A percentile compares a stretch with the other conserved stretches of the same genome.
Conservation (phyloP, 2,113 vertebrate species). For the Solea solea region DNA sequence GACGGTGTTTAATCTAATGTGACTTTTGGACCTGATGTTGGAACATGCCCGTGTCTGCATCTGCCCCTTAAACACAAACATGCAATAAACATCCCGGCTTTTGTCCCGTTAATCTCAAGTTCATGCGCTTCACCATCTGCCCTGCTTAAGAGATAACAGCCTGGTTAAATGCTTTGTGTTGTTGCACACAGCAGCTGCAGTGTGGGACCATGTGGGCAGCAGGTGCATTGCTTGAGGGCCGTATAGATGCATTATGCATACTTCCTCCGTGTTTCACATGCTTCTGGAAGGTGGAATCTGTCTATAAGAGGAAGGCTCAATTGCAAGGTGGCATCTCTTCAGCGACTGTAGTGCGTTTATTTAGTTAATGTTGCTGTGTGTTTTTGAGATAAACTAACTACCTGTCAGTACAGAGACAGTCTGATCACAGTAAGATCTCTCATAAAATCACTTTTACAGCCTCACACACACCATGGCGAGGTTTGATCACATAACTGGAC, state of each 20-base stretch:
- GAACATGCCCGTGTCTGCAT: background rate
- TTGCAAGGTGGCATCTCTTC: constrained; percentile 2
- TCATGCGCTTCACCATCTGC: constrained; percentile 25
- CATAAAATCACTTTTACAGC: too few relatives aligned
- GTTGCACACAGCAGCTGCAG: constrained; percentile 43
- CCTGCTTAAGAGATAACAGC: constrained; percentile 19
- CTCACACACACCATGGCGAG: too few relatives aligned
- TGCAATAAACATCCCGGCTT: background rate
- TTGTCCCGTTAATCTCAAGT: constrained; percentile 8
- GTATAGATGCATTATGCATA: constrained; percentile 46
- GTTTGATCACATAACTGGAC: too few relatives aligned
- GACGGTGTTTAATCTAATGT: background rate
- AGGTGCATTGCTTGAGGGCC: constrained; percentile 52
- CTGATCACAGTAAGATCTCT: too few relatives aligned
- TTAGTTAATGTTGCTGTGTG: constrained; percentile 3
- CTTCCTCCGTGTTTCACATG: constrained; percentile 29
- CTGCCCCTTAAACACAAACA: background rate
- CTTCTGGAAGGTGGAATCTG: constrained; percentile 3
- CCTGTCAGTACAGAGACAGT: too few relatives aligned
- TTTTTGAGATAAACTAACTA: too few relatives aligned
- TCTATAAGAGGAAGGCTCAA: constrained; percentile 2
- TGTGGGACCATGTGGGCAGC: constrained; percentile 25
- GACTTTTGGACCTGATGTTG: background rate
- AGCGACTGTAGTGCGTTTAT: constrained; percentile 2
- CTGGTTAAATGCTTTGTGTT: constrained; percentile 25